phyloP scores from a whole-genome alignment of 2,888 invertebrate species.

The Junonia oenone region DNA sequence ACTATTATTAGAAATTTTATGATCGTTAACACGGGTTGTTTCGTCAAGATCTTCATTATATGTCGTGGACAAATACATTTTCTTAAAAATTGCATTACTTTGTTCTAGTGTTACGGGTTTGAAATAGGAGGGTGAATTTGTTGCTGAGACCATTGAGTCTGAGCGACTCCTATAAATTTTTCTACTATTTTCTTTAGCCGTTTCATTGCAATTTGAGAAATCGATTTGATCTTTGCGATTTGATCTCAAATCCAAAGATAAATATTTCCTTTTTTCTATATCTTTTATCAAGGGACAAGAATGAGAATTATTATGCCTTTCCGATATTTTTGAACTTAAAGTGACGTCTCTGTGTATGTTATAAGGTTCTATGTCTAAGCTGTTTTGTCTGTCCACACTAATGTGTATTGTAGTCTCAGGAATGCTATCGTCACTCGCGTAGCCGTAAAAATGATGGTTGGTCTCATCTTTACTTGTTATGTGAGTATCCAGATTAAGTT shows the following conservation, averaged over 20 bases:
- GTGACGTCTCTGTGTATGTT: conserved; percentile 15
- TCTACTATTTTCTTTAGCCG: conserved; percentile 24
- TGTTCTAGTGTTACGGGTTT: conserved; percentile 41
- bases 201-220: conserved; percentile 2
- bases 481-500: not conserved
- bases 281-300: conserved; percentile 22
- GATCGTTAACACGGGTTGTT: conserved; percentile 17
- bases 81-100: conserved; percentile 47
- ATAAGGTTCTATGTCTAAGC: conserved; percentile 35
- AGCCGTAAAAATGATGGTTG: conserved; percentile 63
- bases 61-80: conserved; percentile 39
- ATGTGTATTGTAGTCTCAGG: conserved; percentile 75
- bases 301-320: conserved; percentile 5
- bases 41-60: conserved; percentile 25
- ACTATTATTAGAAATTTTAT: not conserved
- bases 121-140: conserved; percentile 11
- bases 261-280: conserved; percentile 43
- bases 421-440: conserved; percentile 73
- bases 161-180: conserved; percentile 8
- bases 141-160: conserved; percentile 11
- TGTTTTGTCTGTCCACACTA: conserved; percentile 55
- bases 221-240: conserved; percentile 38
- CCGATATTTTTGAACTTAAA: conserved; percentile 5
- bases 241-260: conserved; percentile 55
- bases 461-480: conserved; percentile 28